These are phyloP conservation scores for Ischnura elegans DNA, from an alignment of 2,888 invertebrate genomes.

Conservation along the genomic window DNA sequence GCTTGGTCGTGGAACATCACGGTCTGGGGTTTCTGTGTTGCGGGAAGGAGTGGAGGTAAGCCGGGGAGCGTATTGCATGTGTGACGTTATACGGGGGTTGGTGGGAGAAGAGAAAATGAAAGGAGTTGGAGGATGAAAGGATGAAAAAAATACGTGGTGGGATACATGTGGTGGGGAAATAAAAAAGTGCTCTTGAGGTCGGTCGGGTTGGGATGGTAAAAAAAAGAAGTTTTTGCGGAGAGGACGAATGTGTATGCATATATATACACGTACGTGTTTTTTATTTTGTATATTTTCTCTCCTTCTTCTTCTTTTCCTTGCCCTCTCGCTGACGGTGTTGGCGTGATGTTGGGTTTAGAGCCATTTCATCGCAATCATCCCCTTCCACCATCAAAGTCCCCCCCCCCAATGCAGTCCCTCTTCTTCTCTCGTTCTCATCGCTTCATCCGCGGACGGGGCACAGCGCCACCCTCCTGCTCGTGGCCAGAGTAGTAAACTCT, in stretches of 20 bases:
- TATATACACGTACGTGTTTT: too few species aligned
- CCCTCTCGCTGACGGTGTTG: not conserved
- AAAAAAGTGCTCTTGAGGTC: not conserved
- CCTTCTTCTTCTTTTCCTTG: not conserved
- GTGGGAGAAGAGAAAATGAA: not conserved
- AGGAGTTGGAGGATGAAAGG: not conserved
- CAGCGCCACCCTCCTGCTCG: not conserved
- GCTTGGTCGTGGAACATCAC: not conserved
- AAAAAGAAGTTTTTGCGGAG: not conserved
- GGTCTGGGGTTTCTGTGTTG: not conserved
- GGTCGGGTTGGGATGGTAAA: not conserved
- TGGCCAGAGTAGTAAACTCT: not conserved
- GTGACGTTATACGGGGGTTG: not conserved
- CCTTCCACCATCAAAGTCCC: not conserved
- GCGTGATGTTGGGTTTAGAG: not conserved
- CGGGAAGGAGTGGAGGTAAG: not conserved
- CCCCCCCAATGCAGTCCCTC: not conserved
- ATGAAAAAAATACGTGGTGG: not conserved
- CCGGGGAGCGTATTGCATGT: not conserved
- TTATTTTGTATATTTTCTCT: slow-evolving; percentile 3
- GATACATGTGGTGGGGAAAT: not conserved
- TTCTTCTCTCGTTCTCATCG: not conserved
- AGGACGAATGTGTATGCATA: too few species aligned
- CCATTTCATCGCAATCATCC: slow-evolving; percentile 50
- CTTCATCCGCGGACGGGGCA: not conserved